Base-by-base conservation (phyloP, 1,140 invertebrate species). In the Drosophila sp. region DNA sequence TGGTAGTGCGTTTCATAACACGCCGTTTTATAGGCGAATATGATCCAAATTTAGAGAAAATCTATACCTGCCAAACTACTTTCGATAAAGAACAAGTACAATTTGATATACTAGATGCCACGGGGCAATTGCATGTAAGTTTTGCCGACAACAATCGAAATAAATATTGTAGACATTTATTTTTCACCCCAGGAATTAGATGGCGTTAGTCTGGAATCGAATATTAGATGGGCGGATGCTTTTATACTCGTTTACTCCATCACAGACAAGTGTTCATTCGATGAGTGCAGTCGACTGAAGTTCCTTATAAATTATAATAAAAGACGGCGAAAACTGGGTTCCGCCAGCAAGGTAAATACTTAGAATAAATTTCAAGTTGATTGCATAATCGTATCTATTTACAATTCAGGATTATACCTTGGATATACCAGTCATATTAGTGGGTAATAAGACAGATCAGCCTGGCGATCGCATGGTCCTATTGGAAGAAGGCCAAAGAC, bases 201-300 rank as follows among this genome's bases (percentile, higher is more conserved):
- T 91, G 94, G 94, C 57, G 91, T 95, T 23, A 94, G 94, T 29
- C 87, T 96, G 74, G 96, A 97, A 90, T 94, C 95, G 10, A 96
- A 97, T 80, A 96, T 97, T 35, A 93, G 96, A 38, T 97, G 96
- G 94, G 96, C 96, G 17, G 96, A 98, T 85, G 96, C 96, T 4
- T 97, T 97, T 86, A 94, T 97, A 40, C 93, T 97, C 1, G 96
- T 97, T 91, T 97, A 97, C 87, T 96, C 96, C 0, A 95, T 97
- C 2, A 96, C 96, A 3, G 96, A 97, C 87, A 96, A 96, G 73
- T 95, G 95, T 75, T 97, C 96, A 30, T 97, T 97, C 91, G 96
- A 97, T 86, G 96, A 97, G 85, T 96, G 96, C 82, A 96, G 96
- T 84, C 94, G 96, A 3, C 93, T 97, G 2, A 95, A 96, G 85